Base-by-base conservation (phyloP, 2,888 invertebrate genomes). In the Esperia sulphurella region DNA sequence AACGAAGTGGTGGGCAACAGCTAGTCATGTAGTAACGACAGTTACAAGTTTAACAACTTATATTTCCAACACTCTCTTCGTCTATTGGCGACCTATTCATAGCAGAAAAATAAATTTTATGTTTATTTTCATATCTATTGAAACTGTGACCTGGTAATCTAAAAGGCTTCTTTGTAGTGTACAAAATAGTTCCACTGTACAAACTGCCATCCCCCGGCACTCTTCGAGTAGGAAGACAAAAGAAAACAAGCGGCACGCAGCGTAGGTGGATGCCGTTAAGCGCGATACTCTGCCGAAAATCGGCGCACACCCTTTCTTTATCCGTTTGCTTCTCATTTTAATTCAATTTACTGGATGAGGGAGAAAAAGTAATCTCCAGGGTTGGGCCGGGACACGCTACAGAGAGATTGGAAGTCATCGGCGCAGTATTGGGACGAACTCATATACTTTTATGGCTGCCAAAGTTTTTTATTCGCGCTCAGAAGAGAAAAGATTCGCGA, bases 261-360 rank as follows among this genome's bases (percentile, higher is more conserved):
- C 35, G 35, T 35, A 35, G 35, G 35, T 35, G 35, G 62, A 64
- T 51, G 58, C 71, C 68, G 76, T 78, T 77, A 79, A 75, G 72
- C 64, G 69, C 63, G 66, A 77, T 76, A 76, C 75, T 77, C 72
- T 76, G 61, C 76, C 67, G 78, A 79, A 79, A 83, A 82, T 83
- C 79, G 80, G 68, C 78, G 68, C 70, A 73, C 71, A 78, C 79
- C 82, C 82, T 79, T 83, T 79, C 78, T 83, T 82, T 82, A 80
- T 79, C 79, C 80, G 80, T 83, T 85, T 79, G 76, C 80, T 83
- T 81, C 83, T 82, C 83, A 83, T 86, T 87, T 86, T 84, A 86
- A 87, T 86, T 86, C 87, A 87, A 87, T 87, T 84, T 83, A 82
- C 78, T 80, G 83, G 83, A 86, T 86, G 83, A 81, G 75, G 83